phyloP scores from a whole-genome alignment of 2,113 vertebrate species.

The Phainopepla nitens region DNA sequence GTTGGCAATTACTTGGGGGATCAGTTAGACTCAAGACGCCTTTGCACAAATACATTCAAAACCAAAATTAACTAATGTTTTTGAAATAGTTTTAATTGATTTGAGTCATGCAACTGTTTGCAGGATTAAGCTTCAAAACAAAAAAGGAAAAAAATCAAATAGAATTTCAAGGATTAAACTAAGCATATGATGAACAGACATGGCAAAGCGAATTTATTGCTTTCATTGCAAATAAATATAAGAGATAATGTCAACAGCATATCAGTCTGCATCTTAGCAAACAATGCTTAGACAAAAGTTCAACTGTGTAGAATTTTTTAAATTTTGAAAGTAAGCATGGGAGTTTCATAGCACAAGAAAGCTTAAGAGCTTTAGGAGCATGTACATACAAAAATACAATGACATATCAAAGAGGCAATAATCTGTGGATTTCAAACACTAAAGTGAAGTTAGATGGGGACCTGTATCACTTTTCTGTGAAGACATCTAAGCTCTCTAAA shows the following conservation, averaged over 20 bases:
- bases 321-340: not conserved
- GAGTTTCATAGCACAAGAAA: not conserved
- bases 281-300: not conserved
- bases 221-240: not conserved
- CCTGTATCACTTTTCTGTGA: not conserved
- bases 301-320: not conserved
- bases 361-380: not conserved
- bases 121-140: not conserved
- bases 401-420: not conserved
- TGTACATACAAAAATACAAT: rapidly evolving
- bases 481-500: not conserved
- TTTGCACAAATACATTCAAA: not conserved
- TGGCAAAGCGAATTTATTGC: not conserved
- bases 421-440: not conserved
- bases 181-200: not conserved
- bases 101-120: not conserved
- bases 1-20: not conserved
- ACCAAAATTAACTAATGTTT: not conserved
- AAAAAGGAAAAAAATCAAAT: not conserved
- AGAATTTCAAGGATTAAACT: not conserved
- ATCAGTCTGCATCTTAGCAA: not conserved
- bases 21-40: not conserved
- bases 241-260: not conserved
- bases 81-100: not conserved
- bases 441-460: not conserved